Evolutionary conservation across 2,888 invertebrate species (phyloP), one percentile per base, ranked within the genome.

Genomic region (Marasmarcha lunaedactyla): DNA sequence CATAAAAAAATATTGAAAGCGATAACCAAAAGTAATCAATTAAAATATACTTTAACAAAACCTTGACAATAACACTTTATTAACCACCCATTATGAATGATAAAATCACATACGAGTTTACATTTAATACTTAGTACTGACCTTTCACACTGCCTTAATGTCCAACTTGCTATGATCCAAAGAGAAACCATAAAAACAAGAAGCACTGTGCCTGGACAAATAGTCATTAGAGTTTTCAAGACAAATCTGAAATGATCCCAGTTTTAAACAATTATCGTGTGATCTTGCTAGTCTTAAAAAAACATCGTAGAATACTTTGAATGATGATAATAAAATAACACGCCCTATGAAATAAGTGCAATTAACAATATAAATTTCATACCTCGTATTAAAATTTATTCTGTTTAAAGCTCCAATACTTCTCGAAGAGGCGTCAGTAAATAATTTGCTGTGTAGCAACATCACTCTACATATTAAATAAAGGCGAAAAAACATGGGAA

Each of bases 121-220:
- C 20, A 20, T 20, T 20, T 2, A 25, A 25, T 47, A 43, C 54
- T 50, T 42, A 43, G 48, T 67, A 76, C 86, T 86, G 86, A 98
- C 97, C 98, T 93, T 87, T 99, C 99, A 76, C 99, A 99, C 60
- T 98, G 96, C 52, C 99, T 89, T 55, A 99, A 86, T 47, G 97
- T 97, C 99, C 99, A 99, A 65, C 97, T 97, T 51, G 98, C 98
- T 61, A 99, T 97, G 74, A 99, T 96, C 99, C 99, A 99, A 48
- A 99, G 86, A 6, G 98, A 97, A 51, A 98, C 96, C 94, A 99
- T 99, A 87, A 99, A 98, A 54, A 98, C 98, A 63, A 99, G 87
- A 59, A 99, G 89, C 57, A 99, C 98, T 48, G 90, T 98, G 77
- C 90, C 98, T 40, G 99, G 99, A 81, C 98, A 99, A 76, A 99